Evolutionary conservation across 1,140 invertebrate species (phyloP).

Genomic region (Philaenus spumarius): DNA sequence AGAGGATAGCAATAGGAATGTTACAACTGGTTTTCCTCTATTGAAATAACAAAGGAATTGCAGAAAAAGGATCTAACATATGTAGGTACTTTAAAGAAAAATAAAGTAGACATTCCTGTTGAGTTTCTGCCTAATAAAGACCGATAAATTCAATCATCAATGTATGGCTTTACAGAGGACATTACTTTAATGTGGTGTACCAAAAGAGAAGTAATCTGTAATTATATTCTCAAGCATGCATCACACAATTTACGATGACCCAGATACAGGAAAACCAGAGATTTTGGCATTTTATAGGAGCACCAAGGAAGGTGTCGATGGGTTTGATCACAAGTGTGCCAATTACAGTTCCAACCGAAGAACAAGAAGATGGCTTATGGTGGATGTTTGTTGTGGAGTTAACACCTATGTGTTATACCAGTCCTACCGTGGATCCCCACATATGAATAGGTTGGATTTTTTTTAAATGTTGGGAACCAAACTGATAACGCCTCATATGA

Average conservation of each 20-base stretch:
- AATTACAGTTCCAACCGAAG: no score
- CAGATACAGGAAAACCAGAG: no score
- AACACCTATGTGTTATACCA: no score
- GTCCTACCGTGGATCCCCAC: no score
- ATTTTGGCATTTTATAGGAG: no score
- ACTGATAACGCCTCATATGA: no score
- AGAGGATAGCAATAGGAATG: constrained; percentile 12
- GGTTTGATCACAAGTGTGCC: no score
- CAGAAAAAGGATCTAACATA: constrained; percentile 23
- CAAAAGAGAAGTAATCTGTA: constrained; percentile 31
- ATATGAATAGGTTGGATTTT: no score
- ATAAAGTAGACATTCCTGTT: constrained; percentile 39
- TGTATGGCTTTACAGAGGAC: constrained; percentile 29
- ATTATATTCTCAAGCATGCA: constrained; percentile 33
- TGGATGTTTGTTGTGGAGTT: no score
- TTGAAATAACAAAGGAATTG: constrained; percentile 31
- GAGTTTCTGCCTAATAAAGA: constrained; percentile 2
- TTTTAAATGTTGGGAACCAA: no score
- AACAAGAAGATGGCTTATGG: no score
- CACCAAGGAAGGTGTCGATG: no score
- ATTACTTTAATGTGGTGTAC: constrained; percentile 30
- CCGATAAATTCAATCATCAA: neutral
- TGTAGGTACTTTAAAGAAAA: constrained; percentile 21
- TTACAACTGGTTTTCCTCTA: constrained; percentile 25
- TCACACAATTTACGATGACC: neutral